Base-by-base conservation (phyloP, 92 coral and sea anemone species). In the Siderastrea siderea region DNA sequence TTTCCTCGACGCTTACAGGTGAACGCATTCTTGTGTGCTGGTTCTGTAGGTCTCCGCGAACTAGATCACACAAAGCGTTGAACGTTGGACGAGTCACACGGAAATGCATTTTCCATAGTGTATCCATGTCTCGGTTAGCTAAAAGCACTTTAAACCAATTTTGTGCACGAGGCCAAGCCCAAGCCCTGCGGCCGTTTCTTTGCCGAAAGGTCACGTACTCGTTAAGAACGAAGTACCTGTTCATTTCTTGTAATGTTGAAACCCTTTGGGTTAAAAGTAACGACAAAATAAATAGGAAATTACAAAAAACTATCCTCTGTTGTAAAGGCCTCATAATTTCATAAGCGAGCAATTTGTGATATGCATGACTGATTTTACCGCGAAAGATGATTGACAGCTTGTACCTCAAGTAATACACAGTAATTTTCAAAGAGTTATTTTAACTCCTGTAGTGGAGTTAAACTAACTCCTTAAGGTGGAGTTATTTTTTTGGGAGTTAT, bases 141-240 rank as follows among this genome's bases (percentile, higher is more conserved):
- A 84, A 9, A 45, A 87, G 74, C 49, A 65, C 51, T 6, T 72
- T 60, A 82, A 91, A 78, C 94, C 91, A 83, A 60, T 82, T 69
- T 67, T 91, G 94, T 47, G 85, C 84, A 48, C 88, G 80, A 54
- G 94, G 94, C 88, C 82, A 87, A 44, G 71, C 91, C 94, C 88
- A 91, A 71, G 92, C 91, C 50, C 86, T 74, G 9, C 81, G 82
- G 26, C 78, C 11, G 38, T 26, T 26, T 26, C 38, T 26, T 26
- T 26, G 38, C 38, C 38, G 38, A 26, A 26, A 26, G 0, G 38
- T 26, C 38, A 26, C 38, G 38, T 26, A 26, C 38, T 26, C 38
- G 38, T 26, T 26, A 26, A 26, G 38, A 26, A 26, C 38, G 13
- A 75, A 17, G 45, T 47, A 79, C 17, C 60, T 51, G 46, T 80